phyloP scores from a whole-genome alignment of 2,113 vertebrate genomes.

The Cyanistes caeruleus region DNA sequence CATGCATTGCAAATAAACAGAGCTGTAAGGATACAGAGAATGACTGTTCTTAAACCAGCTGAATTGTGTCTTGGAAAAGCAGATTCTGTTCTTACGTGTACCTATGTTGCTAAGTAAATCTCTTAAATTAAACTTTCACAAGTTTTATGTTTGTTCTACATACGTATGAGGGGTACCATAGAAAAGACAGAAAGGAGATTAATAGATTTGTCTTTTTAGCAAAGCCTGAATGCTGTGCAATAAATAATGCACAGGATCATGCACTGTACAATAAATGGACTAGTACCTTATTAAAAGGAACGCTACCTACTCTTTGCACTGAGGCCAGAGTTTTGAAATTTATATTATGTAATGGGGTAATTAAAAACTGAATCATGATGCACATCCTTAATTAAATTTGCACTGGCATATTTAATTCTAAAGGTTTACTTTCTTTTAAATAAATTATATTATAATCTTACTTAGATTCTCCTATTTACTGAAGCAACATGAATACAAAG shows the following conservation, averaged over 20 bases:
- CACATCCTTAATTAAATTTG: neutral
- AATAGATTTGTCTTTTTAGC: neutral
- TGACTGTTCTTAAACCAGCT: neutral
- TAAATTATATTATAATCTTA: neutral
- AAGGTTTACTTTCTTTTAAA: neutral
- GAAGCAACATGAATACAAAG: neutral
- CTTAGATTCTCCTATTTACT: neutral
- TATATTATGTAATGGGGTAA: neutral
- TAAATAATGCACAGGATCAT: neutral
- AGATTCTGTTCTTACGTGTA: neutral
- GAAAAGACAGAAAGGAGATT: neutral
- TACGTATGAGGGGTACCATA: neutral
- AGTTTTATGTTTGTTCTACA: neutral
- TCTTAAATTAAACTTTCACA: neutral
- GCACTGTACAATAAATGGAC: neutral
- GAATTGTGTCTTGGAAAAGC: neutral
- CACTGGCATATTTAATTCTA: neutral
- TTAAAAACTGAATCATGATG: neutral
- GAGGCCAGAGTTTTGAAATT: neutral
- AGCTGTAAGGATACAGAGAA: neutral
- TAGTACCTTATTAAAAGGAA: neutral
- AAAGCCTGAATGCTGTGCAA: neutral
- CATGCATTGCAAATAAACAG: accelerated
- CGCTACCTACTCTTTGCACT: neutral
- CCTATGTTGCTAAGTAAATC: neutral